Evolutionary conservation across 2,113 vertebrate genomes (phyloP), one percentile per base, ranked within the genome.

Genomic region (Progne subis): DNA sequence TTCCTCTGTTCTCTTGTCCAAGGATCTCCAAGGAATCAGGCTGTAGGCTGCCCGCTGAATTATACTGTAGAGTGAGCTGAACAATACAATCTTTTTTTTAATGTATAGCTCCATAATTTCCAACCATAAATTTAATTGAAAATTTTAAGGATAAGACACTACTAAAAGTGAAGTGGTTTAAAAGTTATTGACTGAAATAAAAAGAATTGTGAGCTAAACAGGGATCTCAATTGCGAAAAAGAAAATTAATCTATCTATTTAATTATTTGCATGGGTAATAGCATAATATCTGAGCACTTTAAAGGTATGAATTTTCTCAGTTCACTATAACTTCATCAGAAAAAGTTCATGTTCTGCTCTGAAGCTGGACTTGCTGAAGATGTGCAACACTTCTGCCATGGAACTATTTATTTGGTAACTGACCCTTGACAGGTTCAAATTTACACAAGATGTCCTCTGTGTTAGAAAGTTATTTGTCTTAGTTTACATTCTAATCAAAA

Each of bases 201-300:
- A 96, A 93, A 34, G 28, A 97, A 67, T 46, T 92, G 55, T 74
- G 64, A 65, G 7, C 76, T 95, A 82, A 86, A 74, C 43, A 92
- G 55, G 12, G 32, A 70, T 63, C 64, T 83, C 67, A 86, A 28
- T 55, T 77, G 18, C 4, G 0, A 67, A 88, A 88, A 93, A 57
- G 57, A 87, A 85, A 85, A 76, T 82, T 75, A 52, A 80, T 77
- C 25, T 52, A 47, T 78, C 55, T 82, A 29, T 77, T 68, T 81
- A 90, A 91, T 91, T 94, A 78, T 86, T 88, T 92, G 47, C 76
- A 65, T 63, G 29, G 43, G 7, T 65, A 82, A 55, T 90, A 83
- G 50, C 20, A 12, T 84, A 81, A 84, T 83, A 90, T 63, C 68
- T 67, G 43, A 70, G 14, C 50, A 74, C 55, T 94, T 85, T 29